Evolutionary conservation across 2,888 invertebrate species (phyloP).

Genomic region (Sussaba pulchella): DNA sequence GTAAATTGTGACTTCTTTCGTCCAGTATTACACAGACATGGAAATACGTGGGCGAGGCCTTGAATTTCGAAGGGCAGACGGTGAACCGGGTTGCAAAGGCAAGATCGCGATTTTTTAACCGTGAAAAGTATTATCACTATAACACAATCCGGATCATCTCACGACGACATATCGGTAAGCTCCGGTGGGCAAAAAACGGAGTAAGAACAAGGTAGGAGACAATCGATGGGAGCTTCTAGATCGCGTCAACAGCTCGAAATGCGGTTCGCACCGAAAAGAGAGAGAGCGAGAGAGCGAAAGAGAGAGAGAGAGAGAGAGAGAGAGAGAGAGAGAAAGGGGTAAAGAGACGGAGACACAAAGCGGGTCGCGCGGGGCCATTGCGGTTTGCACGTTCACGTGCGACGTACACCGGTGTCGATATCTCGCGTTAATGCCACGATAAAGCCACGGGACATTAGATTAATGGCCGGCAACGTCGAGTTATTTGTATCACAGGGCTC

Average conservation of each 20-base stretch:
- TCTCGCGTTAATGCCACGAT: constrained; percentile 72
- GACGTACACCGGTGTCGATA: constrained; percentile 67
- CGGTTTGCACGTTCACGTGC: constrained; percentile 11
- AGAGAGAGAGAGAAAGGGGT: no score
- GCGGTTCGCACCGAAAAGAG: constrained; percentile 38
- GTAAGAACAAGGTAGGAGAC: constrained; percentile 18
- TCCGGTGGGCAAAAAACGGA: constrained; percentile 24
- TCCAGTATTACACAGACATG: neutral
- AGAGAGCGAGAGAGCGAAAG: neutral
- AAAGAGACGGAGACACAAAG: no score
- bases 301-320: neutral
- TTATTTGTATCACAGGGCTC: constrained; percentile 65
- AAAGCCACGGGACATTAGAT: constrained; percentile 76
- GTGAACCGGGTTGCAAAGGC: constrained; percentile 10
- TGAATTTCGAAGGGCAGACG: constrained; percentile 30
- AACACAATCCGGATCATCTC: constrained; percentile 48
- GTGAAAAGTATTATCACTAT: constrained; percentile 38
- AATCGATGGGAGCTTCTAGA: constrained; percentile 27
- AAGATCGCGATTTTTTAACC: constrained; percentile 11
- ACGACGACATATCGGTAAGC: constrained; percentile 36
- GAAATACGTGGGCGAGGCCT: constrained; percentile 23
- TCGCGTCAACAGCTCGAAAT: constrained; percentile 38
- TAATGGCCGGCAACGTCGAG: constrained; percentile 70
- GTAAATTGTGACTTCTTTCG: neutral
- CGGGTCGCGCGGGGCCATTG: constrained; percentile 15